Conservation (phyloP, 35 echinoderm and acorn worm genomes). For the Ptychodera flava region DNA sequence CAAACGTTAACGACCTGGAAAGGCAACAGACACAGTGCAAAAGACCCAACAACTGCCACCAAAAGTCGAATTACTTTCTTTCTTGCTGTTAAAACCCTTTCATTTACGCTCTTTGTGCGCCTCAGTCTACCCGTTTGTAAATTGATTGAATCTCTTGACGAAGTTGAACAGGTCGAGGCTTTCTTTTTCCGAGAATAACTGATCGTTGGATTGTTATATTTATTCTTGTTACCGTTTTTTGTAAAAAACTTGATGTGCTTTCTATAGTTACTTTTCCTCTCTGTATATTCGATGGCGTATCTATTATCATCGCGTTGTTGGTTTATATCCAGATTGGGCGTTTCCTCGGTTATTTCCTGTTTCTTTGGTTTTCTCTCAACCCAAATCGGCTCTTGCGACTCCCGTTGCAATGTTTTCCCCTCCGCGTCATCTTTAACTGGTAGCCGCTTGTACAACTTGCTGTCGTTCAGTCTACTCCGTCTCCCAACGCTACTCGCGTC, state of each 20-base stretch:
- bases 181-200: not conserved
- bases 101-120: constrained; percentile 39
- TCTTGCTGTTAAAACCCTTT: constrained; percentile 54
- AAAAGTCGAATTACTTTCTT: constrained; percentile 77
- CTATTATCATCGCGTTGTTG: not conserved
- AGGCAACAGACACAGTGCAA: constrained; percentile 80
- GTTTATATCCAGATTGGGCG: too few relatives aligned
- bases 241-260: not conserved
- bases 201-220: not conserved
- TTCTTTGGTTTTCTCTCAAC: too few relatives aligned
- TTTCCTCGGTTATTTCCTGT: too few relatives aligned
- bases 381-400: not conserved
- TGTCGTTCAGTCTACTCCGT: too few relatives aligned
- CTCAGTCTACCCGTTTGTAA: not conserved
- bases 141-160: not conserved
- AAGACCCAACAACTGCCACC: constrained; percentile 55
- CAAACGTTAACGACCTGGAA: constrained; percentile 37
- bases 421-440: not conserved
- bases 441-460: not conserved
- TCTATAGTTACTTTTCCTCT: not conserved
- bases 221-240: not conserved
- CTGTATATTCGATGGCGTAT: not conserved
- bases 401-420: not conserved
- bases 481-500: too few relatives aligned
- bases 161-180: not conserved